Percentiles rank a stretch among this genome's conserved stretches.
These are phyloP conservation scores for Dasyurus viverrinus DNA, from an alignment of 2,113 vertebrate genomes.

Conservation along the genomic window DNA sequence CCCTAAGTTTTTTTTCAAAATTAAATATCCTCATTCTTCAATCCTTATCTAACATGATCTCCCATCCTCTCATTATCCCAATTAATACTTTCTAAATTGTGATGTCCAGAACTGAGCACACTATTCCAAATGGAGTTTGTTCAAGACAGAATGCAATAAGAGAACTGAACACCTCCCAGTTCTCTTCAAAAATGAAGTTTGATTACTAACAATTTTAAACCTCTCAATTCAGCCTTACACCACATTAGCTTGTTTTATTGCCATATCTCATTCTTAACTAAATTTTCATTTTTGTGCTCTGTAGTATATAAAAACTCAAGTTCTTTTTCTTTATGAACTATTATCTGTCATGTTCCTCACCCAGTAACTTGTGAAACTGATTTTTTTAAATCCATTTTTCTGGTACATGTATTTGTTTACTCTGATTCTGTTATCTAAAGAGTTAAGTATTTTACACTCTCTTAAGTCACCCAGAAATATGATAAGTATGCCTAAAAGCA, in stretches of 20 bases:
- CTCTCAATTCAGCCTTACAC: neutral
- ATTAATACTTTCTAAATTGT: neutral
- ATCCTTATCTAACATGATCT: neutral
- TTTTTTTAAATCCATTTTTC: neutral
- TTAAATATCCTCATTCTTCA: neutral
- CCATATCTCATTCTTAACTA: neutral
- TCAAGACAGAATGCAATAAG: neutral
- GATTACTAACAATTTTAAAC: no score
- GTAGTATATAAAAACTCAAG: neutral
- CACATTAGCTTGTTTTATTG: neutral
- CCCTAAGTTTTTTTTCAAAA: neutral
- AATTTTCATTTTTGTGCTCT: neutral
- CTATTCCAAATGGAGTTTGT: neutral
- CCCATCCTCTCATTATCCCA: neutral
- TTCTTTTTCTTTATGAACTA: neutral
- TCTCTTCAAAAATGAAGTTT: neutral
- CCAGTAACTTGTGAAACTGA: neutral
- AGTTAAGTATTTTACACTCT: neutral
- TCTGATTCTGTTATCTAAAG: neutral
- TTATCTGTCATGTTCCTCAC: neutral
- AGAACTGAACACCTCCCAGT: neutral
- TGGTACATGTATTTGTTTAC: neutral
- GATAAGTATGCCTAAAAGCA: neutral
- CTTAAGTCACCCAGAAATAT: neutral
- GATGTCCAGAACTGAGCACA: neutral